Evolutionary conservation across 1,140 invertebrate genomes (phyloP), one percentile per base, ranked within the genome.

Genomic region (Lerema accius): DNA sequence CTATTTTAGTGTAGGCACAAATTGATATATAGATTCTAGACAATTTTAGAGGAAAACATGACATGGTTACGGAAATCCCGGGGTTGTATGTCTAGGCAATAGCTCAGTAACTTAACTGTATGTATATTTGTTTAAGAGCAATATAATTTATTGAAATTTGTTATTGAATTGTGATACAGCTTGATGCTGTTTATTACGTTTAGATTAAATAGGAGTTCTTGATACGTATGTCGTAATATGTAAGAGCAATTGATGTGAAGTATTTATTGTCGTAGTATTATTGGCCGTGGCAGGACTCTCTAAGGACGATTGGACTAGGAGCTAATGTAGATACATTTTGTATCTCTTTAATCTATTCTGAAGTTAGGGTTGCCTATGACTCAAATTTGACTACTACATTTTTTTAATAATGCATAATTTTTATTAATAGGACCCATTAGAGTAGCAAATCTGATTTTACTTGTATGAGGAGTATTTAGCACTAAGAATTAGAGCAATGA

Each of bases 51-150:
- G 64, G 39, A 26, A 46, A 76, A 69, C 60, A 71, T 85, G 84
- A 83, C 86, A 90, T 85, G 84, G 86, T 86, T 81, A 78, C 80
- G 71, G 78, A 83, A 63, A 86, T 86, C 86, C 87, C 80, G 72
- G 87, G 87, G 87, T 90, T 90, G 87, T 86, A 84, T 69, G 79
- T 82, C 70, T 88, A 88, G 80, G 75, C 83, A 85, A 88, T 89
- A 87, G 86, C 86, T 90, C 83, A 86, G 83, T 85, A 76, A 78
- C 67, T 79, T 76, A 71, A 77, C 62, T 86, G 79, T 85, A 84
- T 77, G n/a, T 82, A 79, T 83, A 84, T 81, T 48, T 78, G 58
- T 80, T 82, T 62, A 60, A 77, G 72, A 78, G 69, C 68, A 62
- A 71, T 80, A 79, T 86, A 82, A 78, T 84, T 84, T 84, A 78